Percentiles rank a stretch among this genome's conserved stretches.
phyloP scores from a whole-genome alignment of 1,140 invertebrate genomes.

The Lasioglossum albipes region DNA sequence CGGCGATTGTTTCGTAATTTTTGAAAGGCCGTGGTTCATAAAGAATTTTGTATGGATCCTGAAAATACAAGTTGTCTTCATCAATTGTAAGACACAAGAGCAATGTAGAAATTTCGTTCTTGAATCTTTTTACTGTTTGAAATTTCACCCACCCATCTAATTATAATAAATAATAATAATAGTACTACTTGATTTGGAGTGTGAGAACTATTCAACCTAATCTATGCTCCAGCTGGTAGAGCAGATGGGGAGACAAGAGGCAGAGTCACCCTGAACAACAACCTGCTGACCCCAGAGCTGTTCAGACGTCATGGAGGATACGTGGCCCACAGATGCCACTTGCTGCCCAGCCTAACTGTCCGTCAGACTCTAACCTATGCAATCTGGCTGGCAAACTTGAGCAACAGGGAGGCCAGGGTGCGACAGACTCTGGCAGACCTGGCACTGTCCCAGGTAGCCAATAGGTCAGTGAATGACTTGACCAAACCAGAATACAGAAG shows the following conservation, averaged over 20 bases:
- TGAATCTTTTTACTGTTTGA: too few species aligned
- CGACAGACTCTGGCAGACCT: slow-evolving; percentile 93
- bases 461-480: slow-evolving; percentile 88
- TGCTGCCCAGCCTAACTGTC: slow-evolving; percentile 91
- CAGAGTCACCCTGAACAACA: slow-evolving; percentile 91
- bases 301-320: slow-evolving; percentile 93
- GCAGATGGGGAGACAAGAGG: slow-evolving; percentile 87
- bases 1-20: too few species aligned
- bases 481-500: slow-evolving; percentile 91
- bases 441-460: slow-evolving; percentile 91
- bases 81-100: too few species aligned
- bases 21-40: too few species aligned
- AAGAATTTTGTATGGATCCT: too few species aligned
- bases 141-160: too few species aligned
- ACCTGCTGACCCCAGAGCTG: slow-evolving; percentile 87
- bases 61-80: too few species aligned
- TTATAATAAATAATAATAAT: neutral
- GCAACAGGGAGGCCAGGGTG: slow-evolving; percentile 78
- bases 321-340: slow-evolving; percentile 90
- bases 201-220: too few species aligned
- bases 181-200: too few species aligned
- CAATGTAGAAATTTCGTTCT: too few species aligned
- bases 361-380: slow-evolving; percentile 91
- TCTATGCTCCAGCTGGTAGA: slow-evolving; percentile 82
- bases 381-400: slow-evolving; percentile 80